Evolutionary conservation across 2,888 invertebrate species (phyloP).

Genomic region (Sesia bembeciformis): DNA sequence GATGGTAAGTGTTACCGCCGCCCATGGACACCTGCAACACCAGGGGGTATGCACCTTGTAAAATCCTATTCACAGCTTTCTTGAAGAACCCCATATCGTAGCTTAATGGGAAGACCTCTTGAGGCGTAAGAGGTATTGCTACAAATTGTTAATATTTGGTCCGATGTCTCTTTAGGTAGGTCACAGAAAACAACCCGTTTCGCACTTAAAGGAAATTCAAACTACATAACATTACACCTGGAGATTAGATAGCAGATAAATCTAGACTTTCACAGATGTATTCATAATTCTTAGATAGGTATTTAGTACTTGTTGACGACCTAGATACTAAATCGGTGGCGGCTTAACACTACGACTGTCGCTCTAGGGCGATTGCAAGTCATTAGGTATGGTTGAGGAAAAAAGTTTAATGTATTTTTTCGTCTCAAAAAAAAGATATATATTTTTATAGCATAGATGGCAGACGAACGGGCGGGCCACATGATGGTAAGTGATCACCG

Average conservation of each 20-base stretch:
- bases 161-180: too few species aligned
- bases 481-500: background rate
- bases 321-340: slow-evolving; percentile 6
- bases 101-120: too few species aligned
- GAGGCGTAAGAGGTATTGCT: too few species aligned
- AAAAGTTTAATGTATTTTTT: background rate
- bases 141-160: too few species aligned
- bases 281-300: slow-evolving; percentile 19
- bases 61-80: too few species aligned
- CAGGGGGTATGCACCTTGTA: too few species aligned
- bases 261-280: slow-evolving; percentile 17
- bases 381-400: background rate
- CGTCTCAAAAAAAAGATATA: too few species aligned
- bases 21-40: too few species aligned
- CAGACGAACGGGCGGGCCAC: background rate
- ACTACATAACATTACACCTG: slow-evolving; percentile 12
- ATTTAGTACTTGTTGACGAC: slow-evolving; percentile 9
- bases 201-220: slow-evolving; percentile 11
- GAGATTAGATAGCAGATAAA: slow-evolving; percentile 14
- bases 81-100: too few species aligned
- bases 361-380: slow-evolving; percentile 2
- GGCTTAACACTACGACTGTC: slow-evolving; percentile 5
- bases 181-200: background rate
- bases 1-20: too few species aligned
- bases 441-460: background rate